These are phyloP conservation scores for Gadopsis bispinosus DNA, from an alignment of 2,797 vertebrate genomes.

Conservation along the genomic window DNA sequence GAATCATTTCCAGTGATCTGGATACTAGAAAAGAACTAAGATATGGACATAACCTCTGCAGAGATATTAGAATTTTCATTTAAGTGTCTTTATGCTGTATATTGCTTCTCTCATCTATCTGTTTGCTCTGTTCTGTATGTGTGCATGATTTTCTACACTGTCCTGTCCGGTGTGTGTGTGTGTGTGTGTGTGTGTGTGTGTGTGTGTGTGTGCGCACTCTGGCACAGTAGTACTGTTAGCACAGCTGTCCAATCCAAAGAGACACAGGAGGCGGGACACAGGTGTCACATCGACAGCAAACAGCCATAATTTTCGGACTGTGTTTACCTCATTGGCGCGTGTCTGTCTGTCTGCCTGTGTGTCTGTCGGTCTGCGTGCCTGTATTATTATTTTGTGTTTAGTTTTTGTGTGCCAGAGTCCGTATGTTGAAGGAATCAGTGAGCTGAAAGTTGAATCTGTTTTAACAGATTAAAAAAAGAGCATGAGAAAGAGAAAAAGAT, in stretches of 20 bases:
- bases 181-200: conserved; percentile 19
- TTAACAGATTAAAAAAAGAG: conserved; percentile 5
- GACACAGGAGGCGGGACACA: conserved; percentile 76
- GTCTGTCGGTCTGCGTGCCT: conserved; percentile 25
- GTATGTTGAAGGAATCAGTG: conserved; percentile 27
- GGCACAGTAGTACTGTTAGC: conserved; percentile 71
- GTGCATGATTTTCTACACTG: conserved; percentile 8
- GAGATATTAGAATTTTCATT: conserved; percentile 8
- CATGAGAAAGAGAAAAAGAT: not conserved
- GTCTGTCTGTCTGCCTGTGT: conserved; percentile 13
- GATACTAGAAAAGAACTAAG: not conserved
- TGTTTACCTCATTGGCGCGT: conserved; percentile 71
- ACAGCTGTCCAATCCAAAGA: conserved; percentile 81
- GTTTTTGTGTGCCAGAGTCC: conserved; percentile 9
- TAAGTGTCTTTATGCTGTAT: conserved; percentile 3
- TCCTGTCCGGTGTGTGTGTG: conserved; percentile 6
- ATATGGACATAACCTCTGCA: conserved; percentile 20
- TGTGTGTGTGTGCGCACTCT: conserved; percentile 34
- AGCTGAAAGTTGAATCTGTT: conserved; percentile 6
- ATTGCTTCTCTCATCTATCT: conserved; percentile 1
- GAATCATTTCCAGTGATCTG: conserved; percentile 33
- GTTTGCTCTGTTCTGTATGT: conserved; percentile 2
- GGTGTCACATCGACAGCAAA: conserved; percentile 75
- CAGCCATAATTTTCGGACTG: conserved; percentile 72
- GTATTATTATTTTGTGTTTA: conserved; percentile 4